Base-by-base conservation (phyloP, 2,888 invertebrate species). In the Hypena proboscidalis region DNA sequence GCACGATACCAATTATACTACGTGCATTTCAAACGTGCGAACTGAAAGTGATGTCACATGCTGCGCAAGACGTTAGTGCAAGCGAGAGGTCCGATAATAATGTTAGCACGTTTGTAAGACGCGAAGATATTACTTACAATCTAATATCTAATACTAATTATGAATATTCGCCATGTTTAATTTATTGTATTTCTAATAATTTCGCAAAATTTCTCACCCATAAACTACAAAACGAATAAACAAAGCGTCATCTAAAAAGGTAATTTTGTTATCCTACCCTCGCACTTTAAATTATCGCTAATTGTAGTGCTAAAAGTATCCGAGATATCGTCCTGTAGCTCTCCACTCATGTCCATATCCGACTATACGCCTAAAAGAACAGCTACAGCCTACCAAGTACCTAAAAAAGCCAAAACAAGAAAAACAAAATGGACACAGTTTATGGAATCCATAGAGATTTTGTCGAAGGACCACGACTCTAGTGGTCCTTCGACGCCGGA, bases 351-450 rank as follows among this genome's bases (percentile, higher is more conserved):
- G 67, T 82, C 77, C 0, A 73, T 82, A n/a, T 70, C 71, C 0
- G 85, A 85, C 33, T 83, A 84, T 40, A 70, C 80, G 0, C 74
- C 80, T 0, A 74, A 67, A 38, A 47, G 67, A 22, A 57, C 53
- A 4, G 41, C 40, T 2, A 41, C 42, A 6, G 31, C n/a, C 0
- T 48, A 52, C 6, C 61, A 54, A 26, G 23, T 40, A 0, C 39
- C 42, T 0, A 42, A 58, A 36, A 51, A 61, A 55, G 19, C 7
- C 22, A 22, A 57, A 63, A 27, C 45, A 2, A 17, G 74, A 61
- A 58, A 52, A 52, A 15, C 79, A 0, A 82, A 75, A 67, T 83
- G 83, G 84, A 55, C 77, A 0, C 80, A 81, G 14, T 84, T 83
- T 22, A 70, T 84, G 8, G 85, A 83, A 8, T 77, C 84, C 0